Evolutionary conservation across 2,888 invertebrate species (phyloP).

Genomic region (Synergus laeviventris): DNA sequence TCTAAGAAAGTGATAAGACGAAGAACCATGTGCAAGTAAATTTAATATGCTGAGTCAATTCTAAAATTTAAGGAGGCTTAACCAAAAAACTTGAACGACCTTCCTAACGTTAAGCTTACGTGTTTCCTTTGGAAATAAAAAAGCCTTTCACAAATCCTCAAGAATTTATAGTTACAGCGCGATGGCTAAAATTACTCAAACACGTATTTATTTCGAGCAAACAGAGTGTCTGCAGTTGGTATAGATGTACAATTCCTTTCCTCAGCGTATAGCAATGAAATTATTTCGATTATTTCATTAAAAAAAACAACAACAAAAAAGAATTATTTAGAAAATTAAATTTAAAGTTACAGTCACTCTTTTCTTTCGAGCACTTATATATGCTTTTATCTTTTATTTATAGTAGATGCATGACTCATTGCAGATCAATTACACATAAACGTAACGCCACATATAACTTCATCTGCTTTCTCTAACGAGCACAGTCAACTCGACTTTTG

Average conservation of each 20-base stretch:
- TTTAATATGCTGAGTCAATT: too few species aligned
- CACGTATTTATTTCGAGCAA: neutral
- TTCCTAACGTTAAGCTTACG: neutral
- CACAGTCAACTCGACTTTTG: slow-evolving; percentile 19
- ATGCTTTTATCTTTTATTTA: slow-evolving; percentile 19
- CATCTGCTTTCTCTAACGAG: neutral
- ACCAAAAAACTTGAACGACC: neutral
- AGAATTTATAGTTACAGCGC: neutral
- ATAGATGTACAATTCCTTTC: neutral
- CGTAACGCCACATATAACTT: neutral
- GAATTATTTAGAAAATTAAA: too few species aligned
- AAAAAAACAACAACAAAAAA: neutral
- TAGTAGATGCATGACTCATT: slow-evolving; percentile 22
- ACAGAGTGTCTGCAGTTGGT: neutral
- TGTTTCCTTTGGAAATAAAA: neutral
- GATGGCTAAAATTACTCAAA: slow-evolving; percentile 7
- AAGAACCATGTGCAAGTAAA: too few species aligned
- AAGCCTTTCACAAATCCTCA: neutral
- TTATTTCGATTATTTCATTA: neutral
- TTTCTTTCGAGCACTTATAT: slow-evolving; percentile 10
- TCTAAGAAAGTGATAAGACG: too few species aligned
- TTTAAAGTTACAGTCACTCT: neutral
- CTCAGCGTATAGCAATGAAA: neutral
- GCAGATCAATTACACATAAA: slow-evolving; percentile 21
- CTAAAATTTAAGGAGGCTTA: neutral